Evolutionary conservation across 1,140 invertebrate genomes (phyloP), one percentile per base, ranked within the genome.

Genomic region (Leptoteleia sp.): DNA sequence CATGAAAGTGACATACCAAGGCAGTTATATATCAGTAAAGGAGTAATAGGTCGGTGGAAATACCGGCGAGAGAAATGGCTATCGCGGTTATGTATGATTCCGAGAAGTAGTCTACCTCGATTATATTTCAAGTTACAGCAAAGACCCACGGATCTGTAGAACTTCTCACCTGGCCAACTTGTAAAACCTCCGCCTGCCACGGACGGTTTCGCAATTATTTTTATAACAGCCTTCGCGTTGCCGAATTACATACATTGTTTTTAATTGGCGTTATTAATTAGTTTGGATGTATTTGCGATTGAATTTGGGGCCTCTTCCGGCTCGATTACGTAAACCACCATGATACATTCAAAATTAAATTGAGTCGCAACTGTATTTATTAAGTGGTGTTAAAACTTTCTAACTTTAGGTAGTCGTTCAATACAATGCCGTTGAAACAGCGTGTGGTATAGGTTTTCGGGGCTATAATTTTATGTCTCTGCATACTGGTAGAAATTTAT

Each of bases 41-140:
- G 59, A 77, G 61, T 47, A 61, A 65, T 77, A 65, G 59, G 50
- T 59, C 61, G 52, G 43, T 71, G 59, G 59, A 77, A 77, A 77
- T 71, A 54, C 75, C 67, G 11, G 52, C 54, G 29, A 71, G 73
- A 77, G 73, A 77, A 77, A 77, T 62, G 61, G 42, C 75, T 77
- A 77, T 71, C 75, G 37, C 52, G 52, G 75, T 77, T 71, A 71
- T 71, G 75, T 77, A 65, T 61, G 52, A 77, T 71, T 71, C 61
- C 38, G 37, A 71, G 75, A 77, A 71, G 75, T 61, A 52, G 73
- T 77, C 59, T 71, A 43, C 43, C 65, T 77, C 73, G 65, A 57
- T 71, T 71, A 65, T 76, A 50, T 67, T 61, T 48, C 57, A 76
- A 61, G 47, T n/a, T n/a, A n/a, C n/a, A n/a, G n/a, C 29, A 73